Conservation (phyloP, 37 sponge, comb jelly and placozoan species). For the Ianthella basta region DNA sequence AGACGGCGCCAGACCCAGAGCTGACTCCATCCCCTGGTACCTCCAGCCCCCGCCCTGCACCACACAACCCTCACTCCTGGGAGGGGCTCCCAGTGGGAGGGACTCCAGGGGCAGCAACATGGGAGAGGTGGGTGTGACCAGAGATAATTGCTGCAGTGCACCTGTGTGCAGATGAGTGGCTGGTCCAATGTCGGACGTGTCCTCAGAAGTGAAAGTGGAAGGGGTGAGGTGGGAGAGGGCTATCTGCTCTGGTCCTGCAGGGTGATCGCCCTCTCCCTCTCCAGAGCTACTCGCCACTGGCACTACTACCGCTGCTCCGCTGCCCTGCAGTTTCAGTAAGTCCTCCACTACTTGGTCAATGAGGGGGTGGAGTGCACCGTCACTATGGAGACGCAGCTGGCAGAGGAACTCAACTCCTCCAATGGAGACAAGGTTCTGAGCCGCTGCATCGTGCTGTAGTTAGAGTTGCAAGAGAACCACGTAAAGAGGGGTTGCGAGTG, state of each 20-base stretch:
- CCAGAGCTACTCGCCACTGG: neutral
- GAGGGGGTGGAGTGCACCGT: constrained; percentile 56
- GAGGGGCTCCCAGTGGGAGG: neutral
- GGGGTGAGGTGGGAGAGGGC: neutral
- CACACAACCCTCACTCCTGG: neutral
- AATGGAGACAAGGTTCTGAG: constrained; percentile 41
- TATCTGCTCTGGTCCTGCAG: neutral
- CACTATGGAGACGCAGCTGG: constrained; percentile 65
- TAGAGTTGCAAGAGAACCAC: neutral
- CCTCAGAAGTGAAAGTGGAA: neutral
- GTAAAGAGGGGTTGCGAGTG: neutral
- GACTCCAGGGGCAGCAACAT: neutral
- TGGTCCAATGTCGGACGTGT: constrained; percentile 3
- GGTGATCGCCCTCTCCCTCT: neutral
- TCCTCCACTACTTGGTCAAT: constrained; percentile 68
- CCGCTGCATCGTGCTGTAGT: constrained; percentile 61
- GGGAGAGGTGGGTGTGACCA: neutral
- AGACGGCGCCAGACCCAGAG: neutral
- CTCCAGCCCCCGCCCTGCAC: neutral
- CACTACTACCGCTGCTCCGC: neutral
- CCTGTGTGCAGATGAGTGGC: neutral
- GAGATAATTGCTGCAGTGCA: neutral
- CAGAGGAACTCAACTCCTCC: constrained; percentile 83
- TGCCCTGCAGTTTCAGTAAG: constrained; percentile 48
- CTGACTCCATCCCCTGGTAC: constrained; percentile 20